phyloP scores from a whole-genome alignment of 2,797 vertebrate genomes.

The Rhinella marina region DNA sequence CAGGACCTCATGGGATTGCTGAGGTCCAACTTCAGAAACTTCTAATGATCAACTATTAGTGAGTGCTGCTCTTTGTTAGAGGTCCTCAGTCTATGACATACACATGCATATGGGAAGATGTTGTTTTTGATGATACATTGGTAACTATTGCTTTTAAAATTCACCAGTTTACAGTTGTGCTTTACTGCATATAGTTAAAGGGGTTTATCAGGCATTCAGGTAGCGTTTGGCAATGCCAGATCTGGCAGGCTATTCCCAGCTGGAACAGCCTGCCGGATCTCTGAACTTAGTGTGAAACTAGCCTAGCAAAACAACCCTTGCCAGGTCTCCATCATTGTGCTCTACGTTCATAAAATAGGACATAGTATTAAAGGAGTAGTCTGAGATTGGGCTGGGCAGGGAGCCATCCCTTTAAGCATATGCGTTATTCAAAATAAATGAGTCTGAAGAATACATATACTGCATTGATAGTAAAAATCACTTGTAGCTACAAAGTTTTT shows the following conservation, averaged over 20 bases:
- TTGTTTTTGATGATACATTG: neutral
- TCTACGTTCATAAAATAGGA: neutral
- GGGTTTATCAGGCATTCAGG: too few species aligned
- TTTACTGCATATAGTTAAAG: too few species aligned
- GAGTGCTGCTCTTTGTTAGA: too few species aligned
- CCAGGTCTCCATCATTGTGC: neutral
- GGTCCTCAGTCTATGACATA: neutral
- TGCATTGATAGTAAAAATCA: neutral
- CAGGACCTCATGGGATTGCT: neutral
- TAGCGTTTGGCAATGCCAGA: too few species aligned
- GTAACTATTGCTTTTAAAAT: neutral
- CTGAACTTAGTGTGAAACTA: too few species aligned
- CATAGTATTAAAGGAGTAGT: neutral
- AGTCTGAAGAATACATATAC: neutral
- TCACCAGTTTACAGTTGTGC: too few species aligned
- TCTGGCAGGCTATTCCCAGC: too few species aligned
- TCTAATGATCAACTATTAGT: neutral
- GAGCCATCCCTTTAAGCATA: neutral
- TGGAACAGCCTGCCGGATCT: too few species aligned
- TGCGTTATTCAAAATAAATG: neutral
- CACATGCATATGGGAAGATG: neutral
- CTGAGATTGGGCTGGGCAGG: too few species aligned
- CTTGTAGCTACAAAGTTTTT: neutral
- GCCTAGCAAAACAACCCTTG: too few species aligned
- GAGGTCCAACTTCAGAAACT: neutral